Conservation (phyloP, 2,797 vertebrate species). For the Pangasius krempfi region DNA sequence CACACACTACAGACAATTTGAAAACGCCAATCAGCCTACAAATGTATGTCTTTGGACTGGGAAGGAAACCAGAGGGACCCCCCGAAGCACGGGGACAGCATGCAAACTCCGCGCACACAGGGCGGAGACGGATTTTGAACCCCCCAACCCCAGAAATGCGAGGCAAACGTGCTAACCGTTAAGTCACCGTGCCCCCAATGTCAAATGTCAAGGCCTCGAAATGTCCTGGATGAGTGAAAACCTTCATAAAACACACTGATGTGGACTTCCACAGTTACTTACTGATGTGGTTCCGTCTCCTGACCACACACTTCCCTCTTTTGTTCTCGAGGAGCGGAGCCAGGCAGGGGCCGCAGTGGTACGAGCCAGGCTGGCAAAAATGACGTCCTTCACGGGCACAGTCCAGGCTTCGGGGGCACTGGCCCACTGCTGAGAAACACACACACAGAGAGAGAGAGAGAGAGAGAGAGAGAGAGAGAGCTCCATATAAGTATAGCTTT, state of each 20-base stretch:
- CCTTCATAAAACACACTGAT: background rate
- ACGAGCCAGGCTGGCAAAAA: constrained; percentile 76
- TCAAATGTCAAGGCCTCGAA: too few relatives aligned
- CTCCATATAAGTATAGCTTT: background rate
- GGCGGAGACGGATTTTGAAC: too few relatives aligned
- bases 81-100: too few relatives aligned
- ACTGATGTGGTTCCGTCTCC: constrained; percentile 59
- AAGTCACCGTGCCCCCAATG: too few relatives aligned
- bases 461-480: too few relatives aligned
- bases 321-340: constrained; percentile 77
- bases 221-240: background rate
- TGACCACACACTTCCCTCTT: constrained; percentile 73
- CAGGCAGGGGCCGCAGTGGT: constrained; percentile 83
- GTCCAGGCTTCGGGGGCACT: constrained; percentile 85
- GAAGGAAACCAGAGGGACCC: too few relatives aligned
- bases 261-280: constrained; percentile 26
- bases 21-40: too few relatives aligned
- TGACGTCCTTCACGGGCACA: constrained; percentile 81
- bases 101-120: too few relatives aligned
- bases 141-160: too few relatives aligned
- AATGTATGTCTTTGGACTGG: too few relatives aligned
- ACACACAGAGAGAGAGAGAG: background rate
- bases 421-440: constrained; percentile 47
- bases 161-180: too few relatives aligned
- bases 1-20: too few relatives aligned